Evolutionary conservation across 2,113 vertebrate genomes (phyloP).

Genomic region (Amblyopsis rosae): DNA sequence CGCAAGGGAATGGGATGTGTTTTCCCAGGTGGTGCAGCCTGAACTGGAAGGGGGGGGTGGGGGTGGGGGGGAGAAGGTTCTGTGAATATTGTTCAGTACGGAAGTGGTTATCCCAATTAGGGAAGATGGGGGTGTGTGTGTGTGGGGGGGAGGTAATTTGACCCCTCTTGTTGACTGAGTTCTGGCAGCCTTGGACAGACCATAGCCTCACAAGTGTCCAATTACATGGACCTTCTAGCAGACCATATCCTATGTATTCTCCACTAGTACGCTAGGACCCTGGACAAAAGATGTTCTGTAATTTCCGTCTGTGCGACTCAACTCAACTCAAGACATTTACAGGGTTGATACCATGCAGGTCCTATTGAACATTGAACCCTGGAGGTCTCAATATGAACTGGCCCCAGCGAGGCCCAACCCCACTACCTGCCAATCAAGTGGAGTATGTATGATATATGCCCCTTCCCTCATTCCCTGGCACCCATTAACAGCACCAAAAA

Average conservation of each 20-base stretch:
- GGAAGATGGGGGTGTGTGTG: slow-evolving; percentile 42
- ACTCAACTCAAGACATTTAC: slow-evolving; percentile 52
- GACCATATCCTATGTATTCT: slow-evolving; percentile 61
- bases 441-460: slow-evolving; percentile 61
- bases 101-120: slow-evolving; percentile 27
- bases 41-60: not conserved
- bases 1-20: too few relatives aligned
- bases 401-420: slow-evolving; percentile 35
- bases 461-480: slow-evolving; percentile 26
- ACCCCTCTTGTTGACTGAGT: slow-evolving; percentile 49
- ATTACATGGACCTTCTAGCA: slow-evolving; percentile 63
- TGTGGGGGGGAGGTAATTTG: slow-evolving; percentile 47
- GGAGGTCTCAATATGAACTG: slow-evolving; percentile 49
- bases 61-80: too few relatives aligned
- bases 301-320: slow-evolving; percentile 51
- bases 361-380: slow-evolving; percentile 39
- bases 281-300: slow-evolving; percentile 47
- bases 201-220: slow-evolving; percentile 50
- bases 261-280: slow-evolving; percentile 43
- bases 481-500: slow-evolving; percentile 38
- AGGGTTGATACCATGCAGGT: slow-evolving; percentile 39
- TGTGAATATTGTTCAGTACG: too few relatives aligned
- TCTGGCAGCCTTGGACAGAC: slow-evolving; percentile 52
- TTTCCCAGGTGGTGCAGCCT: too few relatives aligned
- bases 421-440: slow-evolving; percentile 62